phyloP scores from a whole-genome alignment of 2,888 invertebrate species.

The Spodoptera littoralis region DNA sequence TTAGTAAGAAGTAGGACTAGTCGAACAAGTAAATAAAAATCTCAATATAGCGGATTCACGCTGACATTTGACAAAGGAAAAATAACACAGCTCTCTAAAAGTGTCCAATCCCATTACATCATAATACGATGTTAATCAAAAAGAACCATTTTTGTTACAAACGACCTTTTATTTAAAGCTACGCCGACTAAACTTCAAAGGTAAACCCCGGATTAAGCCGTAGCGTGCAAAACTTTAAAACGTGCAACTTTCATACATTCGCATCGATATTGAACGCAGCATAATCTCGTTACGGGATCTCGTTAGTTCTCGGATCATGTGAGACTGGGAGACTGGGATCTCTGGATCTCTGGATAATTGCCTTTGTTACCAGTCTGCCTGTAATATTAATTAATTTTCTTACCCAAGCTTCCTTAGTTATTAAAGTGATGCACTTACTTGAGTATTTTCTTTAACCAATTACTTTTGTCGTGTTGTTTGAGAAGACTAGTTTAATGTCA shows the following conservation, averaged over 20 bases:
- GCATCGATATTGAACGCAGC: constrained; percentile 39
- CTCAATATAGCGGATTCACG: too few relatives aligned
- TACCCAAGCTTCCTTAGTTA: constrained; percentile 35
- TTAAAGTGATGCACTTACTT: constrained; percentile 51
- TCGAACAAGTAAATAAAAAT: too few relatives aligned
- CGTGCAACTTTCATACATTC: background rate
- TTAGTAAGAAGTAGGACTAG: too few relatives aligned
- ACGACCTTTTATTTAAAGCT: too few relatives aligned
- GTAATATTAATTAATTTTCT: constrained; percentile 53
- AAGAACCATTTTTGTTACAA: too few relatives aligned
- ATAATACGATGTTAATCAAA: too few relatives aligned
- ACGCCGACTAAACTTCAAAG: constrained; percentile 4
- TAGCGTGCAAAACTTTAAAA: constrained; percentile 5
- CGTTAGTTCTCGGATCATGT: constrained; percentile 54
- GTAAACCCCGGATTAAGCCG: background rate
- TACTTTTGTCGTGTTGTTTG: constrained; percentile 21
- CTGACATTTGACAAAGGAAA: too few relatives aligned
- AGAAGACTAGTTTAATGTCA: constrained; percentile 7
- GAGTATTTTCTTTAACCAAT: constrained; percentile 33
- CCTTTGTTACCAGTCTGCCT: constrained; percentile 49
- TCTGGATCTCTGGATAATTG: constrained; percentile 41
- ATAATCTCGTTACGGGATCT: constrained; percentile 56
- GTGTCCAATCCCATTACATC: too few relatives aligned
- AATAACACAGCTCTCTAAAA: too few relatives aligned
- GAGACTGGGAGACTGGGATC: constrained; percentile 31